A percentile compares a stretch with the other conserved stretches of the same genome.
These are phyloP conservation scores for Clepsis dumicolana DNA, from an alignment of 2,888 invertebrate species.

Conservation along the genomic window DNA sequence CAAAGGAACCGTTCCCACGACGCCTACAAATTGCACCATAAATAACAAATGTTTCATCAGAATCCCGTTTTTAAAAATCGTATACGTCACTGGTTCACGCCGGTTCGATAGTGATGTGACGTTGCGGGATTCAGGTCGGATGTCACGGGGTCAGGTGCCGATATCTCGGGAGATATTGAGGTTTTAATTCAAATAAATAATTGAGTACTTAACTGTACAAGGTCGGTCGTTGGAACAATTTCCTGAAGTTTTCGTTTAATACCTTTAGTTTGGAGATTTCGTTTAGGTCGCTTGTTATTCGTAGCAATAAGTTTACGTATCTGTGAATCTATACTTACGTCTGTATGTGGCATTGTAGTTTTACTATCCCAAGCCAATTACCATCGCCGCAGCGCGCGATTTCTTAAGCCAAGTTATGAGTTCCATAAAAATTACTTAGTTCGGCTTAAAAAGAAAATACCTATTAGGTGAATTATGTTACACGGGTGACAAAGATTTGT, in stretches of 20 bases:
- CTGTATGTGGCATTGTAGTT: too few species aligned
- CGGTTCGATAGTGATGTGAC: slow-evolving; percentile 37
- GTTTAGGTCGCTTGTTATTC: too few species aligned
- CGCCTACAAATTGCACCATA: background rate
- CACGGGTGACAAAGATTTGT: too few species aligned
- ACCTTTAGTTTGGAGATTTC: background rate
- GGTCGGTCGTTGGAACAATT: slow-evolving; percentile 36
- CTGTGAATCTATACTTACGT: too few species aligned
- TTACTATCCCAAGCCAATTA: too few species aligned
- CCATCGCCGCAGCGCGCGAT: too few species aligned
- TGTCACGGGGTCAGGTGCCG: slow-evolving; percentile 32
- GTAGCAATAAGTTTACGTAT: too few species aligned
- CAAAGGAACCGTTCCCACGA: background rate
- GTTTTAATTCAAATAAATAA: slow-evolving; percentile 41
- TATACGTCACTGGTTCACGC: slow-evolving; percentile 23
- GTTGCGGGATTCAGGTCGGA: slow-evolving; percentile 25
- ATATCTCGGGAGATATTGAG: slow-evolving; percentile 39
- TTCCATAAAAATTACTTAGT: too few species aligned
- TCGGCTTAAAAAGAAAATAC: too few species aligned
- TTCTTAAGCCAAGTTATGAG: too few species aligned
- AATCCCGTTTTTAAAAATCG: slow-evolving; percentile 23
- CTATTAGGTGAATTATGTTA: too few species aligned
- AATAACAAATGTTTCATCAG: slow-evolving; percentile 6
- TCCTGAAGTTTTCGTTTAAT: slow-evolving; percentile 5
- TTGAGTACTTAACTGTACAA: slow-evolving; percentile 19